Evolutionary conservation across 2,113 vertebrate species (phyloP), one percentile per base, ranked within the genome.

Genomic region (Ellobius talpinus): DNA sequence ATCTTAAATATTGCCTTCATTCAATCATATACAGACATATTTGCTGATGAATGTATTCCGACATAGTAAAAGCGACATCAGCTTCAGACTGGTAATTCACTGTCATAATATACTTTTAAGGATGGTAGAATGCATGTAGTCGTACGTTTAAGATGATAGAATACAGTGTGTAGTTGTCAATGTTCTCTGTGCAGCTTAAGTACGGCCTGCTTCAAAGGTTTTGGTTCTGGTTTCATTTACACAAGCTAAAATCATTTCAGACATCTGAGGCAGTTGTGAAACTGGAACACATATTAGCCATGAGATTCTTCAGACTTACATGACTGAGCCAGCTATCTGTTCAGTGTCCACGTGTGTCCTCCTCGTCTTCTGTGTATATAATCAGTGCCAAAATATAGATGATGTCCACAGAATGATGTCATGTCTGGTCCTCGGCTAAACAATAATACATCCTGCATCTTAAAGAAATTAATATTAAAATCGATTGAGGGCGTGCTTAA

Each of bases 381-480:
- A 76, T 94, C 33, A 87, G 24, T 79, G 78, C 10, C 14, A 52
- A 94, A 91, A 89, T 89, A 13, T 47, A 61, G 5, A 42, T 47
- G 42, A 55, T 52, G n/a, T 45, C 65, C 91, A 45, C 47, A 76
- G 17, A 79, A 52, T 86, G 50, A 74, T 36, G 66, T 84, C 11
- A 31, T 61, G 11, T 0, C 47, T 94, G 52, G 24, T 1, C 36
- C 9, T 87, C 29, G 93, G 33, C 39, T 78, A 19, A 24, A 76
- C 16, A 93, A 61, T 45, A 87, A 93, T 2, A 91, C 21, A 86
- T 21, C 11, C 5, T 66, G 10, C 61, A 14, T 90, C n/a, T 65
- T 94, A 58, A 89, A 81, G 14, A 94, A 90, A 47, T 97, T 97
- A 96, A 93, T 96, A 96, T 97, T 97, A 95, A 97, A 96, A 96